Evolutionary conservation across 2,888 invertebrate species (phyloP).

Genomic region (Stenoptilia bipunctidactyla): DNA sequence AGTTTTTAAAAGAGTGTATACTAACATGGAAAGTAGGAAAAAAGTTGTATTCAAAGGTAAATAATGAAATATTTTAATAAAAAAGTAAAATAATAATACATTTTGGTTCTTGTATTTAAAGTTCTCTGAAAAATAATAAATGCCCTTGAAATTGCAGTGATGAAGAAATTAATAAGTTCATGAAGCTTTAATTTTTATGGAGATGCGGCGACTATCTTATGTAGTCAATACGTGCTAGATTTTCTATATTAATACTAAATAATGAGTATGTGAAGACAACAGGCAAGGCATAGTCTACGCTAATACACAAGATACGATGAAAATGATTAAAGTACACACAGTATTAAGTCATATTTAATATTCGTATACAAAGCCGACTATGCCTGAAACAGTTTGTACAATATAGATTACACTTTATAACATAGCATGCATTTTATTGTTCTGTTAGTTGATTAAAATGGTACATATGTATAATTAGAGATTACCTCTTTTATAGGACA

Average conservation of each 20-base stretch:
- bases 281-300: slow-evolving; percentile 12
- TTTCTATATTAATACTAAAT: slow-evolving; percentile 28
- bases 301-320: slow-evolving; percentile 5
- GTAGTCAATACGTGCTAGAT: slow-evolving; percentile 54
- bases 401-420: slow-evolving; percentile 6
- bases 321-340: slow-evolving; percentile 10
- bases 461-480: slow-evolving; percentile 14
- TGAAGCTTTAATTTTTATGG: no score
- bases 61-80: no score
- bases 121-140: slow-evolving; percentile 35
- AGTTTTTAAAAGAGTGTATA: background rate
- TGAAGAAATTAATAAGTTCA: slow-evolving; percentile 28
- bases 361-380: slow-evolving; percentile 9
- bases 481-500: slow-evolving; percentile 3
- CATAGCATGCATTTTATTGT: slow-evolving; percentile 12
- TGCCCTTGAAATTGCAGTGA: slow-evolving; percentile 52
- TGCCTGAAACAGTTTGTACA: slow-evolving; percentile 11
- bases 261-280: slow-evolving; percentile 34
- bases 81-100: no score
- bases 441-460: slow-evolving; percentile 11
- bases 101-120: slow-evolving; percentile 9
- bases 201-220: slow-evolving; percentile 43
- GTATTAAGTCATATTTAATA: background rate
- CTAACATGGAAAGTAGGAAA: background rate
- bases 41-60: no score